These are phyloP conservation scores for Catocala fraxini DNA, from an alignment of 2,888 invertebrate genomes.

Conservation along the genomic window DNA sequence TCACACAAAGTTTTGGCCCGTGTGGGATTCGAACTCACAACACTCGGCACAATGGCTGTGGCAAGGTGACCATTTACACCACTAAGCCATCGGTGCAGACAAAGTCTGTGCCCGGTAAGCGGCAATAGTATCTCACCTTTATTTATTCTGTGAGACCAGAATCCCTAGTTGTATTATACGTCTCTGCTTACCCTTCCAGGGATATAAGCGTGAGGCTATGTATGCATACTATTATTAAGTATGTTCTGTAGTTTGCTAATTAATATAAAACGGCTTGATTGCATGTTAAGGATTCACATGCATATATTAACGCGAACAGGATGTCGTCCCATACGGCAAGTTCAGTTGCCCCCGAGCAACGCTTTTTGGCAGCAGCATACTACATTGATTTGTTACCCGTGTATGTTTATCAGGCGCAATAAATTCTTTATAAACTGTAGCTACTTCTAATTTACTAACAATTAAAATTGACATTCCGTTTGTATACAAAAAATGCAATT, in stretches of 20 bases:
- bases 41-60: too few species aligned
- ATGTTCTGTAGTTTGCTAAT: constrained; percentile 17
- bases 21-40: too few species aligned
- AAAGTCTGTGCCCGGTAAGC: too few species aligned
- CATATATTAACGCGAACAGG: constrained; percentile 29
- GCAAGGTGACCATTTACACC: too few species aligned
- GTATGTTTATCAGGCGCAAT: constrained; percentile 30
- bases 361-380: constrained; percentile 18
- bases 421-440: constrained; percentile 19
- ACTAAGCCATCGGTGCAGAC: too few species aligned
- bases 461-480: background rate
- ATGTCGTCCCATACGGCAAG: constrained; percentile 46
- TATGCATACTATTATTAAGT: constrained; percentile 5
- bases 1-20: too few species aligned
- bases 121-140: too few species aligned
- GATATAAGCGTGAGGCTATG: too few species aligned
- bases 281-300: constrained; percentile 15
- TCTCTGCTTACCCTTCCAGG: too few species aligned
- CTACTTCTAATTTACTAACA: background rate
- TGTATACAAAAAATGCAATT: background rate
- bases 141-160: too few species aligned
- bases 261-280: constrained; percentile 28
- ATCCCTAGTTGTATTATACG: too few species aligned
- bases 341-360: constrained; percentile 32
- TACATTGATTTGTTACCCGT: constrained; percentile 24